Evolutionary conservation across 1,140 invertebrate species (phyloP).

Genomic region (Sesamia nonagrioides): DNA sequence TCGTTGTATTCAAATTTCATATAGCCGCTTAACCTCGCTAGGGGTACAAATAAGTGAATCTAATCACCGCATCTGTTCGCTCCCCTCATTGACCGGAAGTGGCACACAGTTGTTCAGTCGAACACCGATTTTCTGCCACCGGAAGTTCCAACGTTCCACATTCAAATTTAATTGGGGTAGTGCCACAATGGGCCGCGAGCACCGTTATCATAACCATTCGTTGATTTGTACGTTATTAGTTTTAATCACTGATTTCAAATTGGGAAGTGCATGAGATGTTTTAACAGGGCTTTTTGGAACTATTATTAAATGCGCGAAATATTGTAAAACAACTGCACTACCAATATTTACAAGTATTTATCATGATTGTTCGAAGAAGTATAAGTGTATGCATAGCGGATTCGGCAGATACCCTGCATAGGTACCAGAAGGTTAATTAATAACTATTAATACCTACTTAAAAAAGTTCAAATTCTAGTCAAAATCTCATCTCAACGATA

Average conservation of each 20-base stretch:
- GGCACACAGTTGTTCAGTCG: conserved; percentile 82
- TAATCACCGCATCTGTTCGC: conserved; percentile 84
- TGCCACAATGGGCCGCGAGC: conserved; percentile 48
- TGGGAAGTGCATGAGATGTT: neutral
- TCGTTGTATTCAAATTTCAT: conserved; percentile 71
- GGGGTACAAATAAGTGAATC: conserved; percentile 72
- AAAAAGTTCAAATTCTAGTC: too few relatives aligned
- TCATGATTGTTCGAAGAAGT: too few relatives aligned
- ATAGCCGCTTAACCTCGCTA: conserved; percentile 74
- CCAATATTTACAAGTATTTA: too few relatives aligned
- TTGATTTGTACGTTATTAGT: conserved; percentile 50
- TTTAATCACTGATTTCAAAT: conserved; percentile 2
- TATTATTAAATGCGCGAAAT: neutral
- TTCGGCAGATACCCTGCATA: too few relatives aligned
- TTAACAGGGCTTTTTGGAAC: neutral
- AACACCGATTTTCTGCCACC: conserved; percentile 85
- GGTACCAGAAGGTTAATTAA: too few relatives aligned
- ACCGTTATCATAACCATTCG: conserved; percentile 51
- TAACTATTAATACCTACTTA: too few relatives aligned
- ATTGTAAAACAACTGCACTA: too few relatives aligned
- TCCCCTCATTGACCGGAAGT: conserved; percentile 83
- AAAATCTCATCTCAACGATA: too few relatives aligned
- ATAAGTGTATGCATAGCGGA: too few relatives aligned
- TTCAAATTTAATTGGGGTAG: conserved; percentile 85
- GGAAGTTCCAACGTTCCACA: conserved; percentile 84